Conservation (phyloP, 2,797 vertebrate genomes). For the Malurus splendens region DNA sequence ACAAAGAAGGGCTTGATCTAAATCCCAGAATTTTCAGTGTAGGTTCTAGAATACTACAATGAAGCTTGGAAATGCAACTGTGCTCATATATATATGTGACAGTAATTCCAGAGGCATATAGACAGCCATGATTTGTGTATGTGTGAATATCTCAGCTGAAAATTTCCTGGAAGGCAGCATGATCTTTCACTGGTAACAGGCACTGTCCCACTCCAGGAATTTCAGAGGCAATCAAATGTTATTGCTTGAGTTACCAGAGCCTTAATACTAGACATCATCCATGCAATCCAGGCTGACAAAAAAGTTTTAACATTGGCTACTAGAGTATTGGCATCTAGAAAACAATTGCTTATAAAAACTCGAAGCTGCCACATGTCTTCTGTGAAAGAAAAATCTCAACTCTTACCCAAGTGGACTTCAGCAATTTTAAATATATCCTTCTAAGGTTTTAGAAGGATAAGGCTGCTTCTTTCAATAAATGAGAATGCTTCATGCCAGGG, state of each 20-base stretch:
- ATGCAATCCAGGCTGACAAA: background rate
- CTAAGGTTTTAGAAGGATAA: background rate
- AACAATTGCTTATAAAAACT: background rate
- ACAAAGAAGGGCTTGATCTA: conserved; percentile 13
- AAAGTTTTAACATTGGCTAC: background rate
- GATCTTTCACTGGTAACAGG: background rate
- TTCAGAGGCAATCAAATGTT: background rate
- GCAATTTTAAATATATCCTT: background rate
- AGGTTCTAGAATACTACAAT: background rate
- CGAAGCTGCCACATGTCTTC: background rate
- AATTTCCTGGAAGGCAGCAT: background rate
- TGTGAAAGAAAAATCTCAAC: background rate
- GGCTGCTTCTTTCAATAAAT: background rate
- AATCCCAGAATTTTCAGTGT: background rate
- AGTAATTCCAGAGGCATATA: background rate
- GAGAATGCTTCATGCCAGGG: background rate
- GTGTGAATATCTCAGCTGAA: background rate
- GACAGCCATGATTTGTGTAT: background rate
- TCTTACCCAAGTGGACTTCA: background rate
- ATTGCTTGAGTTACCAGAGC: background rate
- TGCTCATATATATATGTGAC: background rate
- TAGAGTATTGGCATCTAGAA: background rate
- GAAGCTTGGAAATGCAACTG: background rate
- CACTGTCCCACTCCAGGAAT: background rate
- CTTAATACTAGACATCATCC: background rate